These are phyloP conservation scores for Diorhabda elongata DNA, from an alignment of 1,140 invertebrate species.

Conservation along the genomic window DNA sequence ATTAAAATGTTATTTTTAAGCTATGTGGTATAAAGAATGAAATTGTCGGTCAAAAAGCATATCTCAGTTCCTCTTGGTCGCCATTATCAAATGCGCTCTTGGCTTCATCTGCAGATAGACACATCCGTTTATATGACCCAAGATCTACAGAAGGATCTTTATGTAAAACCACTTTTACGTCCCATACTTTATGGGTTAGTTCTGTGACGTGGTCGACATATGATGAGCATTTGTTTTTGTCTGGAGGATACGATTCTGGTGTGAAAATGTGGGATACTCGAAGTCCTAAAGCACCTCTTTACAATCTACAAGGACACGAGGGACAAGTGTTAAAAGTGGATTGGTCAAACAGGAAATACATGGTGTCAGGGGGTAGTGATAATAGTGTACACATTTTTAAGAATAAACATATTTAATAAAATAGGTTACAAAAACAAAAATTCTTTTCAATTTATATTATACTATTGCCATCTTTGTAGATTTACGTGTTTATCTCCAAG, in stretches of 20 bases:
- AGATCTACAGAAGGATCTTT: slow-evolving; percentile 80
- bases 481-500: slow-evolving; percentile 36
- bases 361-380: slow-evolving; percentile 90
- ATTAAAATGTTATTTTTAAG: slow-evolving; percentile 51
- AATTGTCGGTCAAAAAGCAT: slow-evolving; percentile 84
- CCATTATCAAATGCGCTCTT: slow-evolving; percentile 68
- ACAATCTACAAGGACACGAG: slow-evolving; percentile 88
- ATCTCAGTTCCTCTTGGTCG: slow-evolving; percentile 84
- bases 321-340: slow-evolving; percentile 92
- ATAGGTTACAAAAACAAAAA: not conserved
- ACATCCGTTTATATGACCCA: slow-evolving; percentile 88
- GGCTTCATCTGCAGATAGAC: slow-evolving; percentile 84
- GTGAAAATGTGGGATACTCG: slow-evolving; percentile 95
- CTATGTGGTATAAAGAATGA: slow-evolving; percentile 76
- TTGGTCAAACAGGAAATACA: slow-evolving; percentile 83
- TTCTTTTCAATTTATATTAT: not conserved
- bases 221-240: slow-evolving; percentile 84
- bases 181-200: slow-evolving; percentile 87
- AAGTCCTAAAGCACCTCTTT: slow-evolving; percentile 88
- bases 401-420: slow-evolving; percentile 51
- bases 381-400: slow-evolving; percentile 86
- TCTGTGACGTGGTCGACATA: slow-evolving; percentile 82
- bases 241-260: slow-evolving; percentile 84
- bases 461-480: not conserved
- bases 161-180: slow-evolving; percentile 83